Conservation (phyloP, 2,888 invertebrate genomes). For the Syrista parreyssii region DNA sequence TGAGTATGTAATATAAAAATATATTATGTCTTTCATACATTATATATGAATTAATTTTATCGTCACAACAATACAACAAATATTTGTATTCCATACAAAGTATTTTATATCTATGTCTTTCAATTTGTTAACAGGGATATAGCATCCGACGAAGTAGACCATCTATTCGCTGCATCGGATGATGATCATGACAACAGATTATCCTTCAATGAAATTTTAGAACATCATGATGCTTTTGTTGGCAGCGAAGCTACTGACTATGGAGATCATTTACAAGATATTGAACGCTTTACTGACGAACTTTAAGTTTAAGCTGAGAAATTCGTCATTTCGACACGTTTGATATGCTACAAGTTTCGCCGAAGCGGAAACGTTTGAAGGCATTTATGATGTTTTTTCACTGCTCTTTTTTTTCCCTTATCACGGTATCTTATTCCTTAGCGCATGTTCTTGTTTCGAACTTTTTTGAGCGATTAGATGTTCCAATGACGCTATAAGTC, state of each 20-base stretch:
- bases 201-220: conserved; percentile 83
- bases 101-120: not conserved
- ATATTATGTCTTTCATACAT: too few species aligned
- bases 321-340: too few species aligned
- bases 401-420: not conserved
- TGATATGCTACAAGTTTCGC: too few species aligned
- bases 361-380: too few species aligned
- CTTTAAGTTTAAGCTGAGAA: conserved; percentile 62
- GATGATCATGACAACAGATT: conserved; percentile 85
- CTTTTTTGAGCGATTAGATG: conserved; percentile 16
- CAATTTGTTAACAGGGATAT: conserved; percentile 74
- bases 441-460: conserved; percentile 22
- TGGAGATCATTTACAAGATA: conserved; percentile 85
- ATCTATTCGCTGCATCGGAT: conserved; percentile 88
- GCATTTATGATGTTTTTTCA: too few species aligned
- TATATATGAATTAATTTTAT: too few species aligned
- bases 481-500: conserved; percentile 21
- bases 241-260: conserved; percentile 93
- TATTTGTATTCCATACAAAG: not conserved
- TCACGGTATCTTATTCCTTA: conserved; percentile 35
- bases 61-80: not conserved
- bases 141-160: conserved; percentile 90
- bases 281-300: conserved; percentile 84
- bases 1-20: conserved; percentile 72
- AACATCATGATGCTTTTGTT: conserved; percentile 89